Evolutionary conservation across 2,797 vertebrate species (phyloP), one percentile per base, ranked within the genome.

Genomic region (Schizothorax lantsangensis): DNA sequence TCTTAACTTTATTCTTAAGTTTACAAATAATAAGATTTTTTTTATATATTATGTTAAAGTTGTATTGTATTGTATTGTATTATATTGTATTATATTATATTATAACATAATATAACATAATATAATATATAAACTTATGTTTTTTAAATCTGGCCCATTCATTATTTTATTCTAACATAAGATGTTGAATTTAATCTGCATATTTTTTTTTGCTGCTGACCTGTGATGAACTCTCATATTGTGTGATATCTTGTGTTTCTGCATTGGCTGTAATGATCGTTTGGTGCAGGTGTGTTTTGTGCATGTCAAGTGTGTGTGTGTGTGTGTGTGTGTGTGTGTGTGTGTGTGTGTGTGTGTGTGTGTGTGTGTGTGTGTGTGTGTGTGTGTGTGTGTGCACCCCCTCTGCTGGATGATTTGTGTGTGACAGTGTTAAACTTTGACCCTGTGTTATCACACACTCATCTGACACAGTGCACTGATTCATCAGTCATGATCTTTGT

Each of bases 371-470:
- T 62, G 62, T 71, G 54, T 23, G 26, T 9, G 23, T 81, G 81
- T 36, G 33, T 5, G 47, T 26, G 54, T 38, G 83, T 43, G 64
- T 49, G 38, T 26, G 11, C 10, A 66, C 87, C 57, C 91, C 85
- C 89, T 88, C 90, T 92, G 87, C 89, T 92, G 90, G 89, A 64
- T 40, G 66, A 14, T 33, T 33, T 62, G 79, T 84, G 78, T 73
- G 57, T 45, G 77, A 83, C 82, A 40, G 52, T 52, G 36, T 15
- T 62, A 66, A 81, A 68, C 49, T 72, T 57, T 59, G 49, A 30
- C 36, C 4, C 45, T 17, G 45, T 71, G 47, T 82, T 4, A 38
- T 82, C 47, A 71, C 45, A 69, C 79, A 30, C 59, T 64, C 23
- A 45, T 80, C n/a, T 80, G 59, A 47, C 59, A 21, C 14, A 66